Evolutionary conservation across 2,113 vertebrate species (phyloP).

Genomic region (Irena cyanogastra): DNA sequence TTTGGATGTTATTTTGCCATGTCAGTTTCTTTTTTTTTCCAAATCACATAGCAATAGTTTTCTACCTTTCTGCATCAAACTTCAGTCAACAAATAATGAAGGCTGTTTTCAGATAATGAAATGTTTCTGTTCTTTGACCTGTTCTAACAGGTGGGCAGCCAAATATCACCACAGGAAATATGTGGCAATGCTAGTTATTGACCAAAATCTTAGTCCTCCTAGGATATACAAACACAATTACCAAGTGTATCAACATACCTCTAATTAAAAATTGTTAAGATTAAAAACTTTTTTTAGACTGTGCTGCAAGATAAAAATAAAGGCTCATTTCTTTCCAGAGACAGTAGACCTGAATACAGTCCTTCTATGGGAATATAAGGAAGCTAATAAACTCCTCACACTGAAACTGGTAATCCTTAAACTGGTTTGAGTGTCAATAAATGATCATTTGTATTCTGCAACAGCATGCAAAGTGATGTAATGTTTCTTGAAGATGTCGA

Average conservation of each 20-base stretch:
- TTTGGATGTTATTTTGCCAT: slow-evolving; percentile 6
- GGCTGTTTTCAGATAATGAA: neutral
- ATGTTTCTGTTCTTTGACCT: neutral
- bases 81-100: slow-evolving; percentile 10
- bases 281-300: neutral
- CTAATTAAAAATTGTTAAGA: neutral
- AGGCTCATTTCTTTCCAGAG: neutral
- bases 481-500: neutral
- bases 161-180: neutral
- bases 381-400: neutral
- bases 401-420: neutral
- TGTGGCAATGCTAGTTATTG: rapidly evolving
- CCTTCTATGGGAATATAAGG: neutral
- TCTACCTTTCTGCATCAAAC: slow-evolving; percentile 6
- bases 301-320: neutral
- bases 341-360: neutral
- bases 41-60: neutral
- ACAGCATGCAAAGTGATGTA: neutral
- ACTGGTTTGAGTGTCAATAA: neutral
- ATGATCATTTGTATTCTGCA: neutral
- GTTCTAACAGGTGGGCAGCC: neutral
- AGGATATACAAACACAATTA: neutral
- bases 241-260: neutral
- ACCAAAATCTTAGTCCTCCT: neutral
- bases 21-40: neutral